phyloP scores from a whole-genome alignment of 1,140 invertebrate species.

The Eciton burchellii region DNA sequence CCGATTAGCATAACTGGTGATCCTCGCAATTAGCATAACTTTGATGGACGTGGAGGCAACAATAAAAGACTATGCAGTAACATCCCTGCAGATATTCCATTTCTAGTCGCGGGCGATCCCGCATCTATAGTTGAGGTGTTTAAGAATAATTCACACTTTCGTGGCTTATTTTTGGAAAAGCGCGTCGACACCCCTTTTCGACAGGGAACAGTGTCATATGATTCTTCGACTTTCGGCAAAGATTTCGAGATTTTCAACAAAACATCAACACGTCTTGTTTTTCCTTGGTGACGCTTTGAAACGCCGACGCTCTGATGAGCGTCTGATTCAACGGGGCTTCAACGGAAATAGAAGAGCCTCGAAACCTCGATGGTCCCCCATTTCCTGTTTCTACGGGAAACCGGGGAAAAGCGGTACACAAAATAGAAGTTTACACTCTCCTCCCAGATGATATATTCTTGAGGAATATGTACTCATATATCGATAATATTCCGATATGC shows the following conservation, averaged over 20 bases:
- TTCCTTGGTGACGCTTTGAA: slow-evolving; percentile 44
- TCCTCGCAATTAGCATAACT: slow-evolving; percentile 29
- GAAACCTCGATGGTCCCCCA: slow-evolving; percentile 17
- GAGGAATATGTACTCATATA: background rate
- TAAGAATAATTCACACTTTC: slow-evolving; percentile 45
- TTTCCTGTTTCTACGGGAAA: slow-evolving; percentile 19
- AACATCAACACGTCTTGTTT: slow-evolving; percentile 70
- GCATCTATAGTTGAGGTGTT: slow-evolving; percentile 29
- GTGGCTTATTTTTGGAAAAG: slow-evolving; percentile 61
- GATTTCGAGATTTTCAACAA: slow-evolving; percentile 63
- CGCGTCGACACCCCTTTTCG: slow-evolving; percentile 47
- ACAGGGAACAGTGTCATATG: slow-evolving; percentile 25
- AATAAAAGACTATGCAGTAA: background rate
- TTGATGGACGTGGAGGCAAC: background rate
- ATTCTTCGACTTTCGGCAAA: slow-evolving; percentile 11
- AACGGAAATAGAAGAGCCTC: slow-evolving; percentile 64
- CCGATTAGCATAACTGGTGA: slow-evolving; percentile 53
- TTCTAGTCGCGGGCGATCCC: slow-evolving; percentile 27
- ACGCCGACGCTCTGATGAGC: slow-evolving; percentile 49
- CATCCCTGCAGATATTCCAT: background rate
- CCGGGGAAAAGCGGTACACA: background rate
- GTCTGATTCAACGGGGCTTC: slow-evolving; percentile 55
- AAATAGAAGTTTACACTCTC: background rate
- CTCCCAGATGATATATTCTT: background rate
- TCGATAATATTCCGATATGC: background rate